phyloP scores from a whole-genome alignment of 2,797 vertebrate genomes.

The Sebastiscus albofasciatus region DNA sequence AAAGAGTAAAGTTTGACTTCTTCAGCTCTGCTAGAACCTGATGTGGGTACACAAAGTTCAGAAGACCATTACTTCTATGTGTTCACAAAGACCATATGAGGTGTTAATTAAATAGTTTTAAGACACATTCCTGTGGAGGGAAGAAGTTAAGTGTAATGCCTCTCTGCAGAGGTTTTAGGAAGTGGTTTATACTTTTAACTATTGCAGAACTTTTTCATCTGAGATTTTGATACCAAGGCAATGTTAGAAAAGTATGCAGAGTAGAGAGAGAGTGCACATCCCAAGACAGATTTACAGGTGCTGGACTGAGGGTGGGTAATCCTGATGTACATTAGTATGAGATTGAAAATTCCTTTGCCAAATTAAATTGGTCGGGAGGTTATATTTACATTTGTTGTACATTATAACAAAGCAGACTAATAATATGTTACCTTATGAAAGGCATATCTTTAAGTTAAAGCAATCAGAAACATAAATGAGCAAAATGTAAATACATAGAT shows the following conservation, averaged over 20 bases:
- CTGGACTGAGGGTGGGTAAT: too few species aligned
- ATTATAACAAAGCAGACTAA: not conserved
- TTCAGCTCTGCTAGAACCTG: slow-evolving; percentile 86
- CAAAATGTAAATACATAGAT: not conserved
- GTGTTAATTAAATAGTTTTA: too few species aligned
- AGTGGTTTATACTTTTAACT: not conserved
- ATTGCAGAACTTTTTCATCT: not conserved
- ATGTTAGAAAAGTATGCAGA: not conserved
- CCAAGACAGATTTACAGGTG: too few species aligned
- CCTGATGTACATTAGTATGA: too few species aligned
- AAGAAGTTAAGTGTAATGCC: not conserved
- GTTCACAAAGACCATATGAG: too few species aligned
- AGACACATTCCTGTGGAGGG: not conserved
- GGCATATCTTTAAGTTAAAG: not conserved
- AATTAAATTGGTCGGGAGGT: too few species aligned
- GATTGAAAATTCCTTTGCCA: too few species aligned
- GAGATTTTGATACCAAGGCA: not conserved
- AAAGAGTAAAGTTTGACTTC: slow-evolving; percentile 85
- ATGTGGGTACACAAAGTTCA: not conserved
- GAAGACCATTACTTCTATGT: not conserved
- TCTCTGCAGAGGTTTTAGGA: not conserved
- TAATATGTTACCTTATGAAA: not conserved
- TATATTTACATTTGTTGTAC: not conserved
- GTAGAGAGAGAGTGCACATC: not conserved
- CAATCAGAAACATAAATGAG: not conserved